These are phyloP conservation scores for Exocentrus adspersus DNA, from an alignment of 2,888 invertebrate genomes.

Conservation along the genomic window DNA sequence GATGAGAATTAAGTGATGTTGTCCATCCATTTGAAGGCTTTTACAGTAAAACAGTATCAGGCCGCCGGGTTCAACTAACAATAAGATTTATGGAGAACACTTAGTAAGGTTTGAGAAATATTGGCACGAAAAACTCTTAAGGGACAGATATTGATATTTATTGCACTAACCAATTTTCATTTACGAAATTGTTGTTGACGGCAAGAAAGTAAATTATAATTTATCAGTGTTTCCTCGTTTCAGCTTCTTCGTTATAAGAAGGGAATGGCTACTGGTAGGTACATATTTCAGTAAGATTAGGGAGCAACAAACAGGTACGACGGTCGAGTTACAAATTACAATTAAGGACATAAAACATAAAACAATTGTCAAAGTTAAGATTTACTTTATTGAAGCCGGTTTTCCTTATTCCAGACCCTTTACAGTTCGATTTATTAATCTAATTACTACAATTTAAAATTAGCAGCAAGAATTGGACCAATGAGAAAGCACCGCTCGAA, in stretches of 20 bases:
- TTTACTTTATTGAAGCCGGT: too few species aligned
- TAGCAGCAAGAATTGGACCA: too few species aligned
- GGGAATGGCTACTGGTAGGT: too few species aligned
- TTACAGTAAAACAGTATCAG: neutral
- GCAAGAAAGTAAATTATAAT: constrained; percentile 45
- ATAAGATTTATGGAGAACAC: constrained; percentile 46
- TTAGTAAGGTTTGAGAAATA: constrained; percentile 45
- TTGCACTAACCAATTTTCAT: constrained; percentile 49
- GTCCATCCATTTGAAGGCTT: neutral
- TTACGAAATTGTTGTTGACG: constrained; percentile 44
- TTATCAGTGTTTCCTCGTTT: constrained; percentile 30
- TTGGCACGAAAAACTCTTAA: constrained; percentile 44
- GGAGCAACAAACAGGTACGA: neutral
- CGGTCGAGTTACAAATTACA: neutral
- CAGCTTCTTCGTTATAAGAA: neutral
- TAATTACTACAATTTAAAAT: too few species aligned
- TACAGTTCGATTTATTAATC: too few species aligned
- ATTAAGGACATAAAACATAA: too few species aligned
- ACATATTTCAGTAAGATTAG: neutral
- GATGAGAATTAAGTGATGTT: too few species aligned
- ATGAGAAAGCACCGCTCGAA: too few species aligned
- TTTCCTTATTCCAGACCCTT: too few species aligned
- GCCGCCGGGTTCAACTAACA: neutral
- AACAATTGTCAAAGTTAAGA: too few species aligned
- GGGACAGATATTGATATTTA: constrained; percentile 55